Evolutionary conservation across 2,113 vertebrate species (phyloP), one percentile per base, ranked within the genome.

Genomic region (Egretta garzetta): DNA sequence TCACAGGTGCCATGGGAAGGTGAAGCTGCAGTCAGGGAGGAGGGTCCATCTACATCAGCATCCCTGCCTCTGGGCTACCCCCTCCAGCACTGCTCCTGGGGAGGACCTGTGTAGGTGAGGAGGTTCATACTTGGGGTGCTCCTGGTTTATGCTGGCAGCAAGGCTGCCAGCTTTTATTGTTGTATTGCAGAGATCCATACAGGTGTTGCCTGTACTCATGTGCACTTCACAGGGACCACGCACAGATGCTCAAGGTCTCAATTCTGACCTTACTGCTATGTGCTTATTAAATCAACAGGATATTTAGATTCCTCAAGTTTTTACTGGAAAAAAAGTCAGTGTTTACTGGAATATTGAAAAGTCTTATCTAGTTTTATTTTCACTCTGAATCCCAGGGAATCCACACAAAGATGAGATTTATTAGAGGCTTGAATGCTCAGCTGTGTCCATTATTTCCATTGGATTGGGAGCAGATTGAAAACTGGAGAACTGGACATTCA

Each of bases 61-160:
- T 63, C 45, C 14, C 28, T 3, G 0, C 37, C 30, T 32, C 24
- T 18, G 20, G 26, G 47, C 30, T 27, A 7, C 62, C 26, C 32
- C 0, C 1, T 33, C 41, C 39, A 21, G 3, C 55, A 37, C 45
- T 0, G 2, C 43, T 68, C 20, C 50, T 60, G 59, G 45, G n/a
- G 73, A 49, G 21, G 53, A 41, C 21, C 73, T 66, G 8, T 23
- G 21, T 24, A 58, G 12, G 39, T 35, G 17, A 83, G 58, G 45
- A 76, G 49, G 27, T 52, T 85, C 5, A 1, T 53, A 16, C 35
- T 37, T 75, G 43, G 62, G 37, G 52, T 62, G 41, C n/a, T 77
- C 27, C 37, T 12, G 22, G 50, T 86, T 79, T 52, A 52, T 37
- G 20, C 67, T 60, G 62, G 23, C 63, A 52, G 18, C 4, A 39